Conservation (phyloP, 2,888 invertebrate genomes). For the Campoletis raptor region DNA sequence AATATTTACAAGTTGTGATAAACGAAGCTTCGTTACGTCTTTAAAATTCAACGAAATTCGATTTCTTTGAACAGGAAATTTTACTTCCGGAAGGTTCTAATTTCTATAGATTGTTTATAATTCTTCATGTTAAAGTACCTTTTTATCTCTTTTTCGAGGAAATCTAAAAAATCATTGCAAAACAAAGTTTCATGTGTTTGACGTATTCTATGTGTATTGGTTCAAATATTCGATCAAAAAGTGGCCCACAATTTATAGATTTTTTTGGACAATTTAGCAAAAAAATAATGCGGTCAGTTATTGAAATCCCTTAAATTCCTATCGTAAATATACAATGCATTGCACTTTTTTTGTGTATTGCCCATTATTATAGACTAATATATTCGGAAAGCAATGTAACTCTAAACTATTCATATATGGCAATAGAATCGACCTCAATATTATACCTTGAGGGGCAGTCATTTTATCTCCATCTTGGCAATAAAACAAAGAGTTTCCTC, state of each 20-base stretch:
- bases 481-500: conserved; percentile 24
- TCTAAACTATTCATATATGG: background rate
- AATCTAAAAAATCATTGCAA: background rate
- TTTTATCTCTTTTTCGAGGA: background rate
- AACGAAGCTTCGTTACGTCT: background rate
- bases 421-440: conserved; percentile 30
- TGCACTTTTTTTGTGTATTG: background rate
- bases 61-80: background rate
- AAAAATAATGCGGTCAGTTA: background rate
- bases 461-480: conserved; percentile 31
- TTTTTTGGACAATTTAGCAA: background rate
- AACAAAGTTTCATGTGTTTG: background rate
- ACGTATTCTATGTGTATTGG: background rate
- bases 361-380: background rate
- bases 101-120: background rate
- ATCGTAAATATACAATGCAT: background rate
- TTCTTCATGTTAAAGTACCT: background rate
- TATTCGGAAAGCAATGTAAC: background rate
- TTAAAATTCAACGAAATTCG: background rate
- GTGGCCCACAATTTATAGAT: background rate
- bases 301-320: background rate
- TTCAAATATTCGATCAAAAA: background rate
- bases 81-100: background rate
- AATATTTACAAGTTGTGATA: background rate
- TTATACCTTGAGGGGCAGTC: background rate